These are phyloP conservation scores for Prionace glauca DNA, from an alignment of 2,797 vertebrate species.

Conservation along the genomic window DNA sequence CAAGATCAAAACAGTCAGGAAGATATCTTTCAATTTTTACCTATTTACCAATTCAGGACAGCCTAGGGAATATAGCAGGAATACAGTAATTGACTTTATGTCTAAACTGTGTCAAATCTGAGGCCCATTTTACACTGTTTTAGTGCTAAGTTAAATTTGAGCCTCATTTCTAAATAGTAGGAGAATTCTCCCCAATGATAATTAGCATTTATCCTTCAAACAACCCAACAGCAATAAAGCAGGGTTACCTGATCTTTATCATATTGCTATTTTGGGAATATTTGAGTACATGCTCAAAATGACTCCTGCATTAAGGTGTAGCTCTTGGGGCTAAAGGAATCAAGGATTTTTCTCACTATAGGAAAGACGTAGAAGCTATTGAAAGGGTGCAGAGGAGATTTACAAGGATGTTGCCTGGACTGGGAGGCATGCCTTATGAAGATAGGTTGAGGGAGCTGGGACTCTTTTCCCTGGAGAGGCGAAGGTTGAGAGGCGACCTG, in stretches of 20 bases:
- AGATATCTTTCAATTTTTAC: background rate
- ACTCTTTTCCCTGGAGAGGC: too few species aligned
- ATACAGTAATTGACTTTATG: background rate
- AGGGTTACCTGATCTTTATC: background rate
- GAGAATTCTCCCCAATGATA: background rate
- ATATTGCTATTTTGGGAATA: background rate
- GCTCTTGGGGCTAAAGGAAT: too few species aligned
- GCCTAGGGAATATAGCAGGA: background rate
- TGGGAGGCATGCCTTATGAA: too few species aligned
- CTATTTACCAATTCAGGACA: background rate
- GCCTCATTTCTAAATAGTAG: background rate
- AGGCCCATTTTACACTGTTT: background rate
- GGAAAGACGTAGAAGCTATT: too few species aligned
- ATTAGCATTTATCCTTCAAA: background rate
- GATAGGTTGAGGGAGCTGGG: too few species aligned
- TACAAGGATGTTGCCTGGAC: too few species aligned
- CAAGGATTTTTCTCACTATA: too few species aligned
- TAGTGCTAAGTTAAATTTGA: background rate
- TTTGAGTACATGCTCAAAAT: background rate
- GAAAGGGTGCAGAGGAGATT: too few species aligned
- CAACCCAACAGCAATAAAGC: background rate
- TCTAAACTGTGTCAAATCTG: background rate
- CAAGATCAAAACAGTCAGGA: background rate
- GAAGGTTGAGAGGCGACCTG: too few species aligned
- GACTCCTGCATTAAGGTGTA: too few species aligned